Percentiles rank a stretch among this genome's conserved stretches.
Evolutionary conservation across 2,113 vertebrate genomes (phyloP).

Genomic region (Leucopternis melanops): DNA sequence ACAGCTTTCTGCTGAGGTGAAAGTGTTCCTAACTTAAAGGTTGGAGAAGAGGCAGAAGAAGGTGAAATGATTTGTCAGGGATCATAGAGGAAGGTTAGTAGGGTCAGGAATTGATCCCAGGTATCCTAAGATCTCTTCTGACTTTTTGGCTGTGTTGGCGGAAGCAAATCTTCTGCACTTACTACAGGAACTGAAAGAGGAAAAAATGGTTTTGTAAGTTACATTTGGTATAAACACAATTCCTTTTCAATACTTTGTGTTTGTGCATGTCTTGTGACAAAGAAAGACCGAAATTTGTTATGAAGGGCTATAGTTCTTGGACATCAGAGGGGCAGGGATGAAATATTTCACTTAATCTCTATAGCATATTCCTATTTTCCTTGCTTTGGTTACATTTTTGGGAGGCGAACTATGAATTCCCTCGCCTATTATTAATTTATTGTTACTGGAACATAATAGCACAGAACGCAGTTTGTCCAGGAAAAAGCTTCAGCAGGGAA

Average conservation of each 20-base stretch:
- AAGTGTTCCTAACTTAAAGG: background rate
- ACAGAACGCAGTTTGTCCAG: slow-evolving; percentile 2
- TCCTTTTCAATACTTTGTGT: background rate
- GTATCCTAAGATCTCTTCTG: background rate
- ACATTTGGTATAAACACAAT: background rate
- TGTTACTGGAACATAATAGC: slow-evolving; percentile 55
- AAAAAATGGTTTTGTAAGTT: background rate
- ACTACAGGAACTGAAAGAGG: background rate
- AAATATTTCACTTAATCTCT: slow-evolving; percentile 32
- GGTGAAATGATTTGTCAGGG: background rate
- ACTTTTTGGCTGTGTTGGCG: background rate
- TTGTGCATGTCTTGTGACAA: background rate
- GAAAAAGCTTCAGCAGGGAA: slow-evolving; percentile 52
- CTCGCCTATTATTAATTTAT: slow-evolving; percentile 54
- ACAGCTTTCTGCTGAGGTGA: background rate
- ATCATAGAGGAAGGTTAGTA: background rate
- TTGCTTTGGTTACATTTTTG: slow-evolving; percentile 47
- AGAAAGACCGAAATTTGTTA: background rate
- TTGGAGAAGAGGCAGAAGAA: background rate
- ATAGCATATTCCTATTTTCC: slow-evolving; percentile 57
- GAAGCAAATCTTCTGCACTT: background rate
- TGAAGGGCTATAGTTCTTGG: background rate
- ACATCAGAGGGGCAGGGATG: background rate
- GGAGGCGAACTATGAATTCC: slow-evolving; percentile 17
- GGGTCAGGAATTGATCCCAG: background rate